A percentile compares a stretch with the other conserved stretches of the same genome.
phyloP scores from a whole-genome alignment of 2,797 vertebrate genomes.

The Taenioides sp. region DNA sequence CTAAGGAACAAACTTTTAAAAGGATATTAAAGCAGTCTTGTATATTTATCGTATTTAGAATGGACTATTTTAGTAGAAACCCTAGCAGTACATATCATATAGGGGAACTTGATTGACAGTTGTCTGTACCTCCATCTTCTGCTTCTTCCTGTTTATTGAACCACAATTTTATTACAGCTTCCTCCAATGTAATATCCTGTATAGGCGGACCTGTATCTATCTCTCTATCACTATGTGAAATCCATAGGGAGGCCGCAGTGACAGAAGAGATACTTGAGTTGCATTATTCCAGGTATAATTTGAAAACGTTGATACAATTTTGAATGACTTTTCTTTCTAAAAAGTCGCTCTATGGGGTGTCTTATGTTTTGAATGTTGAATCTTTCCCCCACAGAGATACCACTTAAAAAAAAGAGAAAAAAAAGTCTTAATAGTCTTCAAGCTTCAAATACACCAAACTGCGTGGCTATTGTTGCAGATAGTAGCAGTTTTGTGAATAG shows the following conservation, averaged over 20 bases:
- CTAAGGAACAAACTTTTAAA: not conserved
- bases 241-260: not conserved
- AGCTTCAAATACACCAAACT: constrained; percentile 2
- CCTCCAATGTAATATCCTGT: constrained; percentile 6
- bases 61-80: not conserved
- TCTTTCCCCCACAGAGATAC: constrained; percentile 1
- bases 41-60: not conserved
- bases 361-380: not conserved
- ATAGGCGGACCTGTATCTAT: not conserved
- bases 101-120: not conserved
- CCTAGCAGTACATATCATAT: not conserved
- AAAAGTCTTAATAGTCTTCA: not conserved
- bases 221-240: not conserved
- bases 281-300: not conserved
- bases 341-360: not conserved
- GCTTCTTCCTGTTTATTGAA: constrained; percentile 1
- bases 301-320: not conserved
- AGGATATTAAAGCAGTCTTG: not conserved
- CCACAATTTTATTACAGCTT: not conserved
- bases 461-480: not conserved
- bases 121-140: not conserved
- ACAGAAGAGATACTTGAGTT: not conserved
- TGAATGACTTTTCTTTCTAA: not conserved
- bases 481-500: no score
- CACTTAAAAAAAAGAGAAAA: not conserved